phyloP scores from a whole-genome alignment of 2,888 invertebrate genomes.

The Drosophila yooni region DNA sequence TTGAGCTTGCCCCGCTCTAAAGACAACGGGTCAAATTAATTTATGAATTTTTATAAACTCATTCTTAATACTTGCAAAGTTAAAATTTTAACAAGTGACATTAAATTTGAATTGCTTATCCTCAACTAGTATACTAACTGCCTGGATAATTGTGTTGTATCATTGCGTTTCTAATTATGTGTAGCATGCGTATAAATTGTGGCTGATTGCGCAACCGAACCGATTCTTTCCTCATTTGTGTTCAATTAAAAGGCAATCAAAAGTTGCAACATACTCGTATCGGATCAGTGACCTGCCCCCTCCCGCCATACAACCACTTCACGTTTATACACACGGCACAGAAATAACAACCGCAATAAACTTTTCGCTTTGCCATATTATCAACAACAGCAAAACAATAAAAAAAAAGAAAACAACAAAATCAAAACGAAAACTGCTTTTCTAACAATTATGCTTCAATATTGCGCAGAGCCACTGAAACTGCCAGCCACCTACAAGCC shows the following conservation, averaged over 20 bases:
- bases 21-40: background rate
- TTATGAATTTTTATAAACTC: background rate
- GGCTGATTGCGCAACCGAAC: conserved; percentile 40
- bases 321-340: conserved; percentile 1
- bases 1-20: background rate
- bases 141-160: background rate
- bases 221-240: conserved; percentile 54
- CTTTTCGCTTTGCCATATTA: conserved; percentile 30
- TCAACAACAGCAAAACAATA: conserved; percentile 16
- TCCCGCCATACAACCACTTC: background rate
- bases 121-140: background rate
- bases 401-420: conserved; percentile 20
- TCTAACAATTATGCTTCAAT: conserved; percentile 70
- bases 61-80: background rate
- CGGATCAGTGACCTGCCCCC: conserved; percentile 27
- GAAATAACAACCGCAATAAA: conserved; percentile 21
- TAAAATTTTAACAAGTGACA: background rate
- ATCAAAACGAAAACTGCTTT: conserved; percentile 45
- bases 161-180: background rate
- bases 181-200: background rate
- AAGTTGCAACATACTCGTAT: conserved; percentile 46
- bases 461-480: conserved; percentile 28
- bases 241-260: conserved; percentile 77
- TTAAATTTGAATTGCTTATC: background rate
- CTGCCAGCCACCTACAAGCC: background rate